Conservation (phyloP, 2,113 vertebrate species). For the Atrichornis clamosus region DNA sequence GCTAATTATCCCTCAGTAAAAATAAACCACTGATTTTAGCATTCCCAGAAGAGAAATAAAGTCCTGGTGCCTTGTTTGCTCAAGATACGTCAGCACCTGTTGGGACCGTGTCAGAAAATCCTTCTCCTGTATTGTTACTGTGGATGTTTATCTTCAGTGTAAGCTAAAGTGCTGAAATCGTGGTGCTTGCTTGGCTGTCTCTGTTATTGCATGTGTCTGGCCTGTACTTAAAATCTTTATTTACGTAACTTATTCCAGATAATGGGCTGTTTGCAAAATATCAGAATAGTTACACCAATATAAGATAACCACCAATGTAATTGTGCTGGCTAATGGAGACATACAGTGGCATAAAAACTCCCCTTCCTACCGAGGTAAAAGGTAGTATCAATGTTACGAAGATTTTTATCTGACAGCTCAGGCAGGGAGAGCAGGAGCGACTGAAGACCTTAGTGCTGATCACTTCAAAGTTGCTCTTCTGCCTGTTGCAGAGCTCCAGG, state of each 20-base stretch:
- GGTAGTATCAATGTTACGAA: neutral
- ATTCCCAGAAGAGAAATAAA: neutral
- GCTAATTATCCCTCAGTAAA: neutral
- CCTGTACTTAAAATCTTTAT: neutral
- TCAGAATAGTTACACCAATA: neutral
- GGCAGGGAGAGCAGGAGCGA: neutral
- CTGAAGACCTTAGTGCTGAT: neutral
- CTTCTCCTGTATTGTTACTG: neutral
- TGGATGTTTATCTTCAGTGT: neutral
- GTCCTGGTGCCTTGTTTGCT: neutral
- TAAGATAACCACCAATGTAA: neutral
- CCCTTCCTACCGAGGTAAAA: neutral
- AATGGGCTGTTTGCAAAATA: neutral
- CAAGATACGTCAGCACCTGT: neutral
- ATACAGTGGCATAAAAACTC: neutral
- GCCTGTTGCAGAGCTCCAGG: neutral
- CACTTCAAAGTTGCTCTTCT: neutral
- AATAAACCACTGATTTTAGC: neutral
- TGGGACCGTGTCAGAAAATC: neutral
- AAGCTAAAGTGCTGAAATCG: neutral
- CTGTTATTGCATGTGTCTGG: neutral
- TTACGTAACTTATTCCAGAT: neutral
- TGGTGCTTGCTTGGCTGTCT: neutral
- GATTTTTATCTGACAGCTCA: neutral
- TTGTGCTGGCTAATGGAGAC: neutral